Evolutionary conservation across 2,797 vertebrate genomes (phyloP), one percentile per base, ranked within the genome.

Genomic region (Buceros bicornis): DNA sequence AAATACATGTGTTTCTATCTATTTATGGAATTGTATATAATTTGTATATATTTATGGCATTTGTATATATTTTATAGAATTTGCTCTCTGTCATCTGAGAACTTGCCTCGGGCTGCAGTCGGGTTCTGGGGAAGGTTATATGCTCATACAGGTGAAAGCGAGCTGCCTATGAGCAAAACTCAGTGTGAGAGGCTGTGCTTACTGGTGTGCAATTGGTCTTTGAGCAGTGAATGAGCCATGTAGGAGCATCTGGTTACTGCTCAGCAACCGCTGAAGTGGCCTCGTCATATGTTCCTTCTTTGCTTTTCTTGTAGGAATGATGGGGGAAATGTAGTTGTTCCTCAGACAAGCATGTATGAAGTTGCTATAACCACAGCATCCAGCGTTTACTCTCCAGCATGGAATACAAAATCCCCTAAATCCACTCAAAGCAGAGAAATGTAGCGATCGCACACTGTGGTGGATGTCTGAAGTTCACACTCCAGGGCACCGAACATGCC

Each of bases 361-460:
- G 35, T 60, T 65, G 16, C 69, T 29, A 13, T 51, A 61, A 50
- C 11, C 0, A 1, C 8, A 56, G 42, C 2, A 1, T 42, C 57
- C n/a, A 51, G 37, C n/a, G 15, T 54, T 42, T 43, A 26, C 60
- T 77, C 31, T 77, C 51, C n/a, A 29, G 35, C 14, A 9, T 58
- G 31, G 79, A 67, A 67, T 25, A 54, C 13, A 42, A 81, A 77
- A 71, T 65, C 69, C 45, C 53, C 13, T 43, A 74, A 62, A 67
- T 31, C 48, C 28, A 18, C 16, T 43, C n/a, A 57, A 54, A 61
- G 77, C 43, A 53, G 57, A 56, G 42, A 70, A 28, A 40, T 28
- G 28, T 35, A 58, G 42, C 25, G 58, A n/a, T 22, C 21, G 20
- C 33, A 48, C 5, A 1, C 33, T 33, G 33, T 4, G 42, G 19